Percentiles rank a stretch among this genome's conserved stretches.
These are phyloP conservation scores for Cinclus cinclus DNA, from an alignment of 2,113 vertebrate species.

Conservation along the genomic window DNA sequence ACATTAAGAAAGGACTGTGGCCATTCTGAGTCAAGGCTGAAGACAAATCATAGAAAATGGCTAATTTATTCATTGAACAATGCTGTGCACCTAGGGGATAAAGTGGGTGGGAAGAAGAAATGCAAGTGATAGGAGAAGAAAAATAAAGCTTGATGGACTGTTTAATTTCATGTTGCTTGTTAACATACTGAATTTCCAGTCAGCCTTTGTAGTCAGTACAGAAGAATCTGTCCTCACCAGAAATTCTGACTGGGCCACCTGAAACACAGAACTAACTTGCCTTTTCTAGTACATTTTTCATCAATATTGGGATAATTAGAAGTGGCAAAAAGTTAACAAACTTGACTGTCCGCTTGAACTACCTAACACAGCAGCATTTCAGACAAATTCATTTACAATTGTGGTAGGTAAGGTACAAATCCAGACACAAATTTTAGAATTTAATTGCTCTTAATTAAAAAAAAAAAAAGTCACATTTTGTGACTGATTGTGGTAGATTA, in stretches of 20 bases:
- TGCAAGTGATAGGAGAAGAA: neutral
- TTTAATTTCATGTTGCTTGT: neutral
- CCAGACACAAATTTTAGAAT: neutral
- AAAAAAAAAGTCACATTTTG: neutral
- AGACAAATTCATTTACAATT: neutral
- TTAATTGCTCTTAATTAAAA: neutral
- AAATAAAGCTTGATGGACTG: neutral
- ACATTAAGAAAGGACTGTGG: neutral
- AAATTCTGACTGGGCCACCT: neutral
- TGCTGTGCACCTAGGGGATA: neutral
- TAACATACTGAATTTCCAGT: neutral
- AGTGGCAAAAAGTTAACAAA: neutral
- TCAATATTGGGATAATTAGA: neutral
- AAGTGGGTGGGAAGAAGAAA: neutral
- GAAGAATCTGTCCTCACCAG: neutral
- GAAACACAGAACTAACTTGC: neutral
- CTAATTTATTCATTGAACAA: neutral
- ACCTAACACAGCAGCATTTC: neutral
- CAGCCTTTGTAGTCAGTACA: neutral
- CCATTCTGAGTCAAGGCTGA: neutral
- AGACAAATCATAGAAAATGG: neutral
- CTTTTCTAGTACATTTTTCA: neutral
- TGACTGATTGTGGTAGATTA: neutral
- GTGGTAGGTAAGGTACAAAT: neutral
- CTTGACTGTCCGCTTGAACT: neutral